Evolutionary conservation across 2,888 invertebrate species (phyloP).

Genomic region (Elysia crispata): DNA sequence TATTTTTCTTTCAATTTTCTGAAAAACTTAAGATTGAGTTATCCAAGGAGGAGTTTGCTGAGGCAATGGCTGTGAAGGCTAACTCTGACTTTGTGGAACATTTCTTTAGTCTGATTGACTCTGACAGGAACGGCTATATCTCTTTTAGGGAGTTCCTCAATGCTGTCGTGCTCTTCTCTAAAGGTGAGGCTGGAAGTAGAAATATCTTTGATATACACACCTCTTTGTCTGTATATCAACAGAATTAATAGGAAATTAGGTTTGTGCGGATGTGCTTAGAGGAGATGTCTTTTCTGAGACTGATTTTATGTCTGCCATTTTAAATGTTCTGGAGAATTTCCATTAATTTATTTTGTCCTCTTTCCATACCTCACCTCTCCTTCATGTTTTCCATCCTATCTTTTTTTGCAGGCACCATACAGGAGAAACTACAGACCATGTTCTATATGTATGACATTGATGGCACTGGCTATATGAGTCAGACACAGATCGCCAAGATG

Average conservation of each 20-base stretch:
- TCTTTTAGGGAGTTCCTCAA: conserved; percentile 83
- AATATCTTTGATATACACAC: too few relatives aligned
- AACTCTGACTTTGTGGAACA: conserved; percentile 81
- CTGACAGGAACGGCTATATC: conserved; percentile 82
- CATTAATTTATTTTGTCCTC: too few relatives aligned
- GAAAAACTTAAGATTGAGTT: conserved; percentile 66
- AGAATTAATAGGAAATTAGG: too few relatives aligned
- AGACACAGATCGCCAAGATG: conserved; percentile 68
- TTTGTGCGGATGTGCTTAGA: too few relatives aligned
- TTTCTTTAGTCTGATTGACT: conserved; percentile 82
- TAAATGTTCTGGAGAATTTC: too few relatives aligned
- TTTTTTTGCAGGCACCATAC: conserved; percentile 62
- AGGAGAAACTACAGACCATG: conserved; percentile 72
- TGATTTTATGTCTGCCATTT: too few relatives aligned
- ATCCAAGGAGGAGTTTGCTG: conserved; percentile 81
- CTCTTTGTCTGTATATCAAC: too few relatives aligned
- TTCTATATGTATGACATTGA: conserved; percentile 74
- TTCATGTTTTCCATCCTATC: not conserved
- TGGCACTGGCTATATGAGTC: conserved; percentile 65
- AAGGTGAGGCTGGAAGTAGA: conserved; percentile 75
- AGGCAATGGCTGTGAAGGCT: conserved; percentile 81
- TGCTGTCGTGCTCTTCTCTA: conserved; percentile 81
- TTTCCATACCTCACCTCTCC: too few relatives aligned
- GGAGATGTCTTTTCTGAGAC: too few relatives aligned
- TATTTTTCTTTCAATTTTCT: too few relatives aligned